Evolutionary conservation across 92 coral and sea anemone species (phyloP).

Genomic region (Nematostella vectensis): DNA sequence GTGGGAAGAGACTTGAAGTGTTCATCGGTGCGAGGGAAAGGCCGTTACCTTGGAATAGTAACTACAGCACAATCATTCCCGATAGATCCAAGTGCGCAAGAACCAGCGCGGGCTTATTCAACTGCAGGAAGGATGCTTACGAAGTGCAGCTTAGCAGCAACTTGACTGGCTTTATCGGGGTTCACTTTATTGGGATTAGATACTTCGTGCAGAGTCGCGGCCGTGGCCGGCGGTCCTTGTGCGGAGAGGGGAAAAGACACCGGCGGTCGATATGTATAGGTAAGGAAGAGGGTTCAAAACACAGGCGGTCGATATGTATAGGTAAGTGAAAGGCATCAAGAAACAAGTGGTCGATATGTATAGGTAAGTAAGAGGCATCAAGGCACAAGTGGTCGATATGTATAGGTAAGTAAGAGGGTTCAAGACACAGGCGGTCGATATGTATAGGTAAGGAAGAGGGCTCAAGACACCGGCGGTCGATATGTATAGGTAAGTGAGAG

Average conservation of each 20-base stretch:
- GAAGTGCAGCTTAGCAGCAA: conserved; percentile 30
- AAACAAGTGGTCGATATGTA: too few species aligned
- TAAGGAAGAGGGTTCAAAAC: conserved; percentile 57
- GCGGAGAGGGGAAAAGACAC: conserved; percentile 16
- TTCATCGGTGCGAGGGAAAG: conserved; percentile 21
- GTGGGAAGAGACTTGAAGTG: conserved; percentile 5
- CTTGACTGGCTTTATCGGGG: conserved; percentile 38
- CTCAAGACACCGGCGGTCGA: too few species aligned
- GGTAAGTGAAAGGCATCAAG: too few species aligned
- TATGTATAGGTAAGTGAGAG: too few species aligned
- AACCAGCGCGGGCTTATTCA: neutral
- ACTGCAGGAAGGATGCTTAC: conserved; percentile 57
- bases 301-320: too few species aligned
- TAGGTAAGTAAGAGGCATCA: too few species aligned
- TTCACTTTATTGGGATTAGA: conserved; percentile 50
- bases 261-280: conserved; percentile 12
- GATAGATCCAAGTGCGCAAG: conserved; percentile 20
- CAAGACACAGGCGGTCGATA: too few species aligned
- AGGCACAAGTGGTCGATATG: too few species aligned
- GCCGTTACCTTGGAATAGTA: conserved; percentile 17
- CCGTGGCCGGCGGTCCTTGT: neutral
- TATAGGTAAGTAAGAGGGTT: too few species aligned
- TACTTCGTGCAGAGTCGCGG: neutral
- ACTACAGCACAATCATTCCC: conserved; percentile 29
- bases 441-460: too few species aligned